phyloP scores from a whole-genome alignment of 2,113 vertebrate genomes.

The Gymnorhina tibicen region DNA sequence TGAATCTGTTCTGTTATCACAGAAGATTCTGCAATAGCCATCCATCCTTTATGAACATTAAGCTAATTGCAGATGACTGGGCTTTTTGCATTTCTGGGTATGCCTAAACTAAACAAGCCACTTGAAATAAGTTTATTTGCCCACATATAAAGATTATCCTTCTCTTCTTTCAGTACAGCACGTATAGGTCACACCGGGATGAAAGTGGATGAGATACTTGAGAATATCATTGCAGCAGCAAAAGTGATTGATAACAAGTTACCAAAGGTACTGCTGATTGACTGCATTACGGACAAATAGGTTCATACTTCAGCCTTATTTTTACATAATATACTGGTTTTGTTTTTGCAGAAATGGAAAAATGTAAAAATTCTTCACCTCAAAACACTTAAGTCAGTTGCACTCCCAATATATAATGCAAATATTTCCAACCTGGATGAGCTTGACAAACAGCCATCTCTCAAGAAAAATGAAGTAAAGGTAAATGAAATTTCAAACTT shows the following conservation, averaged over 20 bases:
- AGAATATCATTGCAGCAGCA: constrained; percentile 76
- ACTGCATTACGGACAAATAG: not conserved
- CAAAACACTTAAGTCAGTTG: constrained; percentile 80
- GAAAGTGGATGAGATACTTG: constrained; percentile 74
- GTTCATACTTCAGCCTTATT: not conserved
- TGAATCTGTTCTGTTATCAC: not conserved
- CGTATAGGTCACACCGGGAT: constrained; percentile 81
- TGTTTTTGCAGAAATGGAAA: constrained; percentile 74
- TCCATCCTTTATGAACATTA: not conserved
- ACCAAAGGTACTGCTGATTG: constrained; percentile 65
- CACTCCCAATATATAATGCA: constrained; percentile 83
- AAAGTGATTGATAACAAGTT: constrained; percentile 71
- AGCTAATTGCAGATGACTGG: not conserved
- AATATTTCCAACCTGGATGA: constrained; percentile 53
- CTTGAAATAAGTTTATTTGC: not conserved
- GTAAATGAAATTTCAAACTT: not conserved
- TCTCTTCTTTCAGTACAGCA: constrained; percentile 69
- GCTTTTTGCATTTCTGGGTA: not conserved
- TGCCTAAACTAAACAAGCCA: not conserved
- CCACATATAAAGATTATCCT: not conserved
- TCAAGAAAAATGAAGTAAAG: not conserved
- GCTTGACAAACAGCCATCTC: constrained; percentile 8
- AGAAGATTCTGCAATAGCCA: not conserved
- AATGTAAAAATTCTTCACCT: constrained; percentile 85
- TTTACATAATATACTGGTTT: not conserved